Evolutionary conservation across 2,113 vertebrate genomes (phyloP), one percentile per base, ranked within the genome.

Genomic region (Gadus macrocephalus): DNA sequence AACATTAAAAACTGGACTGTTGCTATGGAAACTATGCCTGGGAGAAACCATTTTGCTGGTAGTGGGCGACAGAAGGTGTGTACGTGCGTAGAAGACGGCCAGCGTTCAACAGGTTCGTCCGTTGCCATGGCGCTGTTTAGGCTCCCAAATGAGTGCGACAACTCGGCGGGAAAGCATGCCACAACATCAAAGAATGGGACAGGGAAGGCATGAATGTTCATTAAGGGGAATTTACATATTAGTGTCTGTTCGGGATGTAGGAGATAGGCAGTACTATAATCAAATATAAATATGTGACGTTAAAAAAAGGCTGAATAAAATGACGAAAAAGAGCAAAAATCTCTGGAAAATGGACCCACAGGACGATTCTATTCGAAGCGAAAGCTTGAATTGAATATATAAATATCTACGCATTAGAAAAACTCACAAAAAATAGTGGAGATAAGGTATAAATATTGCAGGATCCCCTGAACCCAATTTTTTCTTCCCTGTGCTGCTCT

Each of bases 1-100:
- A 78, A 86, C 85, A 88, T 86, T 84, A 86, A 87, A 87, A 86
- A 90, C 81, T 83, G 83, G 84, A 85, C 78, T 76, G 88, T 91
- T 91, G 85, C 89, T 85, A 91, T 89, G 89, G 90, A 86, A 91
- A 91, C 90, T 82, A 83, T 80, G 85, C 53, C 75, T 83, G 76
- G 85, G 76, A 87, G 85, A 83, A 82, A 87, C 86, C 84, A 87
- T 86, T 88, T 83, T 69, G 28, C 66, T 66, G 69, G 68, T 81
- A 74, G 68, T 35, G 15, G 77, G 76, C 61, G 3, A 69, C 53
- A 60, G 15, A 66, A 49, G 1, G 49, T 22, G 71, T 71, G 69
- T 22, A 17, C 71, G 66, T 64, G 58, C n/a, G 49, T 53, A n/a
- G 19, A 16, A 60, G 15, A 59, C 19, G 63, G 78, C 76, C 73